phyloP scores from a whole-genome alignment of 2,113 vertebrate genomes.

The Pedetes capensis region DNA sequence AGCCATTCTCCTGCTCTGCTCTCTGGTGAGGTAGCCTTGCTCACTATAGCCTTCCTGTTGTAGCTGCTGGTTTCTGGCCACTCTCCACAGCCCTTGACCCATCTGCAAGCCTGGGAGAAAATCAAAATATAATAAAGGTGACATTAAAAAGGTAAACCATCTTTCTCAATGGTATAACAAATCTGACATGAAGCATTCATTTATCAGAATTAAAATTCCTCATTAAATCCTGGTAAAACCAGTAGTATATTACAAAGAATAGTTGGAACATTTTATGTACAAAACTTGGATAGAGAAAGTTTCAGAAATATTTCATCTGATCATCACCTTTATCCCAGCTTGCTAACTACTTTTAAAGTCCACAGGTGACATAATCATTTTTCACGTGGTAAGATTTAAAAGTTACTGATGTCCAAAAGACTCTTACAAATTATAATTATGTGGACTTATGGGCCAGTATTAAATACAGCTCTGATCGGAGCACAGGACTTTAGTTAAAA shows the following conservation, averaged over 20 bases:
- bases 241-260: conserved; percentile 1
- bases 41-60: conserved; percentile 91
- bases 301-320: conserved; percentile 38
- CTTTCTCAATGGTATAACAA: background rate
- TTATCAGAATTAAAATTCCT: conserved; percentile 45
- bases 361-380: conserved; percentile 66
- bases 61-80: conserved; percentile 95
- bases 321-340: conserved; percentile 20
- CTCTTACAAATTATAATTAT: conserved; percentile 68
- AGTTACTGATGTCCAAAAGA: conserved; percentile 65
- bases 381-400: conserved; percentile 66
- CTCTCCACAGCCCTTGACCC: conserved; percentile 99
- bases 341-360: conserved; percentile 56
- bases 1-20: conserved; percentile 85
- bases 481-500: conserved; percentile 60
- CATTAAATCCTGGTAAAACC: conserved; percentile 30
- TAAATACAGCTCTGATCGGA: conserved; percentile 64
- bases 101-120: conserved; percentile 89
- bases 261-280: background rate
- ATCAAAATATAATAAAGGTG: conserved; percentile 36
- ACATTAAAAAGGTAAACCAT: background rate
- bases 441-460: conserved; percentile 60
- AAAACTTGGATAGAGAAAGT: conserved; percentile 17
- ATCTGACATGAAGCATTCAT: background rate
- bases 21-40: conserved; percentile 84